Evolutionary conservation across 2,888 invertebrate species (phyloP).

Genomic region (Tholera decimalis): DNA sequence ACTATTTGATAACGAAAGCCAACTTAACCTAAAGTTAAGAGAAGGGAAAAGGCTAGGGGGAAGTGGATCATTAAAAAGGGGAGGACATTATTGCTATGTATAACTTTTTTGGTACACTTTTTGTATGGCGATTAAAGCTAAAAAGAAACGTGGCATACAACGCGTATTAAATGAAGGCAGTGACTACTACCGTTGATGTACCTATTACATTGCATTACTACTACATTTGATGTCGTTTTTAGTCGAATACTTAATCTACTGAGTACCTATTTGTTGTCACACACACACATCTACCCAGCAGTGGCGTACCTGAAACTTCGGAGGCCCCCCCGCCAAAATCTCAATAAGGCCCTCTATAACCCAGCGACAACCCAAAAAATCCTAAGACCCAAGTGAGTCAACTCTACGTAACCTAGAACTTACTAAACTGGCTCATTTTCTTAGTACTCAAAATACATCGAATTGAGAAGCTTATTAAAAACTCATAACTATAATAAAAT

Average conservation of each 20-base stretch:
- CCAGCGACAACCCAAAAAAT: too few relatives aligned
- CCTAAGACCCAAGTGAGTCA: too few relatives aligned
- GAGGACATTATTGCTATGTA: not conserved
- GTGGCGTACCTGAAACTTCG: too few relatives aligned
- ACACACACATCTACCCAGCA: not conserved
- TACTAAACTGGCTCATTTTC: too few relatives aligned
- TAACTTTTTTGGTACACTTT: not conserved
- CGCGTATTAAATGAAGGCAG: not conserved
- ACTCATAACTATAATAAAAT: too few relatives aligned
- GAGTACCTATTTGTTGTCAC: not conserved
- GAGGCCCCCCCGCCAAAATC: too few relatives aligned
- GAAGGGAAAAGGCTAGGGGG: not conserved
- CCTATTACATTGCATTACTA: not conserved
- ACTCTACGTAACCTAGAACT: too few relatives aligned
- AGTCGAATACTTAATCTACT: not conserved
- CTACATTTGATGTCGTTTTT: not conserved
- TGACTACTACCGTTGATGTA: not conserved
- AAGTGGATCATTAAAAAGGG: not conserved
- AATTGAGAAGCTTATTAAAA: too few relatives aligned
- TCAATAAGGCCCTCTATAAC: too few relatives aligned
- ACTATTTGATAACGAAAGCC: not conserved
- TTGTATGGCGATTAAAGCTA: constrained; percentile 8
- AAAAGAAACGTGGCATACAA: constrained; percentile 2
- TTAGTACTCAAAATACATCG: too few relatives aligned
- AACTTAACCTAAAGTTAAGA: too few relatives aligned